Base-by-base conservation (phyloP, 2,113 vertebrate genomes). In the Cynocephalus volans region DNA sequence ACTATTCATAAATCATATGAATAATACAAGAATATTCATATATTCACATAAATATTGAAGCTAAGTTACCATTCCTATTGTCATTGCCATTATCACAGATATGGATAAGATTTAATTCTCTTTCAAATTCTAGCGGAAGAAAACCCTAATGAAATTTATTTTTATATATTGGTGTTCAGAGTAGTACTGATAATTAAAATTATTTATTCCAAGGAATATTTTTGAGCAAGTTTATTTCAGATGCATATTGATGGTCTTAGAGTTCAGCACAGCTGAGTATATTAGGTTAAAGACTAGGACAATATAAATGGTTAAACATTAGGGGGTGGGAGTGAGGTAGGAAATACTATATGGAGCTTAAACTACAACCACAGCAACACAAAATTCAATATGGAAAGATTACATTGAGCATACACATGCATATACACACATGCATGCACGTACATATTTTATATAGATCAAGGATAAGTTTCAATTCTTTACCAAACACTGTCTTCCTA, bases 1-100 rank as follows among this genome's bases (percentile, higher is more conserved):
- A 62, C 79, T 95, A 91, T 94, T 96, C 93, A 96, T 80, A 88
- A 92, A 92, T 92, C 75, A 62, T 36, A 24, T 28, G 48, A 96
- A 18, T 88, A 90, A 90, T 54, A 83, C 11, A 93, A 72, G 83
- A 83, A 79, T 90, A 94, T 83, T 96, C 87, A 92, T 92, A 45
- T 75, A 90, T 90, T 89, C 80, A 56, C 83, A 87, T 60, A 92
- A 96, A 92, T 87, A 96, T n/a, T 95, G 62, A 96, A 95, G 81
- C 92, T 73, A 93, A 93, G 79, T 95, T 75, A 84, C 33, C 52
- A 96, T 93, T 86, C 11, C 52, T 92, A 87, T 93, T 90, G 94
- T 92, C 15, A 69, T 36, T 81, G 33, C 2, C 70, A 24, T 96
- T 45, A 3, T 87, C 70, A 72, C 80, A 95, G 75, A 67, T 62